These are phyloP conservation scores for Coreius guichenoti DNA, from an alignment of 2,797 vertebrate species.

Conservation along the genomic window DNA sequence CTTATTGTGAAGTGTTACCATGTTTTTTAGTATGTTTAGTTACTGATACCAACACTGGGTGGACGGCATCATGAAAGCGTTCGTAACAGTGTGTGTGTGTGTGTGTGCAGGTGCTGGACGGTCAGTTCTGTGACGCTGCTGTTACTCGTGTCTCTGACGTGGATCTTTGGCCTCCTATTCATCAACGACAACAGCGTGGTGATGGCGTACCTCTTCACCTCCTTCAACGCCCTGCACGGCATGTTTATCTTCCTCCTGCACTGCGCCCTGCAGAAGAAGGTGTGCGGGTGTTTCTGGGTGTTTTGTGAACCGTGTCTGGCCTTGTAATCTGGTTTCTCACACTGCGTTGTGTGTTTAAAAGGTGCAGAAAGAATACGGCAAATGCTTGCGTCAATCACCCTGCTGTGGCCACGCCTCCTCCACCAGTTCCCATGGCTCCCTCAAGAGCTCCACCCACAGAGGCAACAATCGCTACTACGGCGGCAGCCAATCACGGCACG, in stretches of 20 bases:
- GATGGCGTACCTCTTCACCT: slow-evolving; percentile 93
- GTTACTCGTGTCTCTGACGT: slow-evolving; percentile 89
- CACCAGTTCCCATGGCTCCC: slow-evolving; percentile 82
- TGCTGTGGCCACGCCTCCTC: slow-evolving; percentile 85
- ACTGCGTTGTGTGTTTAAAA: slow-evolving; percentile 54
- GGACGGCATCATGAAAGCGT: background rate
- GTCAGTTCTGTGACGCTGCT: slow-evolving; percentile 89
- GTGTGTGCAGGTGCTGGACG: slow-evolving; percentile 84
- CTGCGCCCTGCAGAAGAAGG: slow-evolving; percentile 92
- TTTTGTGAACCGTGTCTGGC: background rate
- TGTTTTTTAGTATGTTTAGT: background rate
- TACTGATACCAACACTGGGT: background rate
- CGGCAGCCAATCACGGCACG: slow-evolving; percentile 83
- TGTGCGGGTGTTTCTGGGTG: slow-evolving; percentile 50
- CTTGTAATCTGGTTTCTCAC: background rate
- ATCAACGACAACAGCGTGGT: slow-evolving; percentile 88
- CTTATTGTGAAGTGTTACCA: background rate
- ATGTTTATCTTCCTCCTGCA: slow-evolving; percentile 91
- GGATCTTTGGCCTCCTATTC: slow-evolving; percentile 92
- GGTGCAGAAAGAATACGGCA: slow-evolving; percentile 94
- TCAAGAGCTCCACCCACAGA: slow-evolving; percentile 87
- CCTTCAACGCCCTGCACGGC: slow-evolving; percentile 91
- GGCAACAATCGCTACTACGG: slow-evolving; percentile 91
- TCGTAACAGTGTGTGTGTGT: background rate
- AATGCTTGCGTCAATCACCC: slow-evolving; percentile 88